Conservation (phyloP, 2,888 invertebrate species). For the Drosophila flavopinicola region DNA sequence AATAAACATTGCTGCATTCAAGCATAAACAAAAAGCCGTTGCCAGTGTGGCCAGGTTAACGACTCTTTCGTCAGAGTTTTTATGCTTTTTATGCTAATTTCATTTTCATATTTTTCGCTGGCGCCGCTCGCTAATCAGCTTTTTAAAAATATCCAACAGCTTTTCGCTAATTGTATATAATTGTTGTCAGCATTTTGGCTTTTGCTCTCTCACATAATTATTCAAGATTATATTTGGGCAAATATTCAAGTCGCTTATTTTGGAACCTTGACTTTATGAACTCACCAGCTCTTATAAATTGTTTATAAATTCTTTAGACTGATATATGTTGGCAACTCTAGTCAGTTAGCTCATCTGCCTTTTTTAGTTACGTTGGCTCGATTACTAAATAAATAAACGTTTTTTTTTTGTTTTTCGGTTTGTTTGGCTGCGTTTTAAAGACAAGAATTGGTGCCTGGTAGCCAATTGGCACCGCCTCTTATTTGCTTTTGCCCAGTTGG, state of each 20-base stretch:
- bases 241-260: conserved; percentile 35
- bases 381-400: conserved; percentile 34
- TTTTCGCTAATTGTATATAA: conserved; percentile 51
- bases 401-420: background rate
- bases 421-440: conserved; percentile 8
- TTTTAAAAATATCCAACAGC: conserved; percentile 34
- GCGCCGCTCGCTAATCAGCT: conserved; percentile 42
- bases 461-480: conserved; percentile 32
- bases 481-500: background rate
- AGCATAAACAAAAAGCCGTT: conserved; percentile 2
- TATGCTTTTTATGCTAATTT: conserved; percentile 18
- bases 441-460: conserved; percentile 38
- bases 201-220: conserved; percentile 49
- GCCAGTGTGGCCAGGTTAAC: conserved; percentile 9
- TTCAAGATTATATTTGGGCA: conserved; percentile 56
- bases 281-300: background rate
- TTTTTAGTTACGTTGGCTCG: background rate
- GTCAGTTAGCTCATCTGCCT: conserved; percentile 28
- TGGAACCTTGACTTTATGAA: conserved; percentile 1
- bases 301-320: conserved; percentile 3
- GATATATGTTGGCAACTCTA: conserved; percentile 28
- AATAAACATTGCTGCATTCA: background rate
- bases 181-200: conserved; percentile 29
- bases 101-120: conserved; percentile 3
- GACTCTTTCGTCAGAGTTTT: background rate